A percentile compares a stretch with the other conserved stretches of the same genome.
Conservation (phyloP, 2,888 invertebrate species). For the Brachypterus glaber region DNA sequence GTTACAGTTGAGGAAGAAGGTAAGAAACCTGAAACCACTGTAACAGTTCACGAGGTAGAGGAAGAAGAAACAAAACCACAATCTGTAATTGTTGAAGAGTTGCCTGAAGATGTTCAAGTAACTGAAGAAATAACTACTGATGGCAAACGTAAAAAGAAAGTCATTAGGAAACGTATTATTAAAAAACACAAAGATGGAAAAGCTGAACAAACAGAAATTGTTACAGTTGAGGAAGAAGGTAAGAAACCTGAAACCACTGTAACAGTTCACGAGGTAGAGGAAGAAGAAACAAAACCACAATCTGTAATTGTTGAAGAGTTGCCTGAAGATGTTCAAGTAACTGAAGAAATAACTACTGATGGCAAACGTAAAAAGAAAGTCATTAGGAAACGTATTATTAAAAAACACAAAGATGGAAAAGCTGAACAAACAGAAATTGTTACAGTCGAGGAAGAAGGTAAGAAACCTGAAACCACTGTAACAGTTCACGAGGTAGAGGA, state of each 20-base stretch:
- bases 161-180: conserved; percentile 35
- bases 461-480: conserved; percentile 37
- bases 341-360: conserved; percentile 19
- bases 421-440: conserved; percentile 28
- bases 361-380: conserved; percentile 27
- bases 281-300: conserved; percentile 20
- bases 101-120: conserved; percentile 30
- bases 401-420: conserved; percentile 29
- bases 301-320: conserved; percentile 21
- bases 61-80: conserved; percentile 12
- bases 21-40: conserved; percentile 32
- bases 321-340: conserved; percentile 26
- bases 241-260: conserved; percentile 28
- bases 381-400: conserved; percentile 32
- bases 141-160: conserved; percentile 21
- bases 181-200: conserved; percentile 39
- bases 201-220: conserved; percentile 35
- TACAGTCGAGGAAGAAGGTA: conserved; percentile 33
- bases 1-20: conserved; percentile 34
- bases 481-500: conserved; percentile 30
- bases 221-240: conserved; percentile 36
- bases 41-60: conserved; percentile 28
- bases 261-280: conserved; percentile 30
- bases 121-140: conserved; percentile 19
- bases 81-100: conserved; percentile 32